Base-by-base conservation (phyloP, 1,140 invertebrate genomes). In the Lepidurus packardi region DNA sequence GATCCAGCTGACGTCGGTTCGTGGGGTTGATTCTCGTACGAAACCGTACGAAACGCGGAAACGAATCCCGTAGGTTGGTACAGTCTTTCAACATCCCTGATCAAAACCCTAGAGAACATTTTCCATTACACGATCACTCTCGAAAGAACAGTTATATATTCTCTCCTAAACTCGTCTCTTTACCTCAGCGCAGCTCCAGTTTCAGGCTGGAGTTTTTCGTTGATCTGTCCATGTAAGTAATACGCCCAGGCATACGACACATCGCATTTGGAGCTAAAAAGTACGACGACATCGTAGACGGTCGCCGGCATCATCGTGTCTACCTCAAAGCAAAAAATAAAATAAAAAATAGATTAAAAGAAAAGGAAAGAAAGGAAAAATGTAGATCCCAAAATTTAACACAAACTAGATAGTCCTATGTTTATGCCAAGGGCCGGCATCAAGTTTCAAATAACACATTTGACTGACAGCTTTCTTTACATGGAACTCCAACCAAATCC, bases 231-330 rank as follows among this genome's bases (percentile, higher is more conserved):
- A n/a, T 73, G 43, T 16, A 78, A 24, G 25, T 78, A 78, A 16
- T 42, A 10, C 65, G 75, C 43, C 78, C 78, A 78, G 13, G 74
- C 65, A 9, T 42, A 73, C 42, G 78, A 75, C 73, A 78, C 78
- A 7, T 45, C 25, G 78, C 78, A 78, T 41, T 78, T 78, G n/a
- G 74, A 75, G 73, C 78, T 78, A 74, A 78, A 78, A 11, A 78
- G 43, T 42, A 78, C 75, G 73, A 78, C 78, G 21, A 78, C 78
- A 45, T 78, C 78, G 73, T 65, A 65, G 21, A 65, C 53, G 6
- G 13, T 13, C 21, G 21, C 8, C 16, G 53, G 9, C 53, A 21
- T 34, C 34, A 4, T 65, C 53, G 53, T 65, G 21, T 65, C 53
- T 65, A 21, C 3, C 34, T 4, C 21, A 65, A 65, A 9, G 21